Evolutionary conservation across 30 jellyfish, hydroid and myxozoan genomes (phyloP), one percentile per base, ranked within the genome.

Genomic region (Cassiopea xamachana): DNA sequence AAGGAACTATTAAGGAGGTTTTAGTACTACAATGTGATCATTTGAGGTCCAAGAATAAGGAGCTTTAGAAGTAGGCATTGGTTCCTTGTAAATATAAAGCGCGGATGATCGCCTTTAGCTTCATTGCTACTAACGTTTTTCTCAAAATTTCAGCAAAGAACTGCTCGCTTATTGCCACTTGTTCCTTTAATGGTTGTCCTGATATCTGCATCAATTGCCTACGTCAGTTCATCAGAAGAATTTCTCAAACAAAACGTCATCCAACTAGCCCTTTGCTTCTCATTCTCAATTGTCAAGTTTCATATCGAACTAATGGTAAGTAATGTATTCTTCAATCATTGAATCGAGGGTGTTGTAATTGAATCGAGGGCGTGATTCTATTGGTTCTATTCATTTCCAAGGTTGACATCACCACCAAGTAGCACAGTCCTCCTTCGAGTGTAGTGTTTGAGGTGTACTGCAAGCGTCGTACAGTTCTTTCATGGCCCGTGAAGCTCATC

Each of bases 221-320:
- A 18, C 1, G 1, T 27, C 69, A 62, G n/a, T 48, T 79, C 80
- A 46, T 82, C 90, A 46, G 81, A 82, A 39, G 90, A 67, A 47
- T 48, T 64, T 18, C 81, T 82, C 48, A 15, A 47, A 10, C 48
- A 71, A 5, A 62, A 82, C 43, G 48, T 39, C 60, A 82, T 82
- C 14, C 82, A 50, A n/a, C 51, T 82, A 14, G 10, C 44, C 55
- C 82, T 68, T 69, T 48, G 74, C 10, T 62, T 61, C 68, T 83
- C 74, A 46, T 68, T 82, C 48, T 62, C 82, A 69, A 13, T 82
- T 47, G 1, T 55, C 14, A 82, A 82, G 73, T 51, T 82, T 17
- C 90, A 82, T 58, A 45, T 82, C 39, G 80, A 59, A 74, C 55
- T 82, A 10, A 45, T 82, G 3, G 90, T 82, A 82, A 82, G 90